These are phyloP conservation scores for Mormyrus lacerda DNA, from an alignment of 2,113 vertebrate species.

Conservation along the genomic window DNA sequence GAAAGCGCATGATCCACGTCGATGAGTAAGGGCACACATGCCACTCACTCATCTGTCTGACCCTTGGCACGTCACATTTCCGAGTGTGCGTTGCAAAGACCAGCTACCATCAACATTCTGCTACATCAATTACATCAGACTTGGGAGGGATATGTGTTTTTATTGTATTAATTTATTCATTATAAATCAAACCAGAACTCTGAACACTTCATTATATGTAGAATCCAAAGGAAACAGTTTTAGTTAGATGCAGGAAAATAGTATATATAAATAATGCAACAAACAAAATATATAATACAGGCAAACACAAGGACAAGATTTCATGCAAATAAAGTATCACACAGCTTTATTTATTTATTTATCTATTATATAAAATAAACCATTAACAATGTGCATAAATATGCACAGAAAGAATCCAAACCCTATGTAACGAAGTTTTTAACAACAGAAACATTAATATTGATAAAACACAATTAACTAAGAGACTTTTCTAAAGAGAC, in stretches of 20 bases:
- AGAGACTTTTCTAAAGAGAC: not conserved
- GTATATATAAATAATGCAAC: not conserved
- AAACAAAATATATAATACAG: not conserved
- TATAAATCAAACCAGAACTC: not conserved
- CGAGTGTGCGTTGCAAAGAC: not conserved
- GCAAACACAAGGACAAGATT: not conserved
- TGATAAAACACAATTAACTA: not conserved
- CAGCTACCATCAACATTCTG: not conserved
- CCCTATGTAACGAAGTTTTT: not conserved
- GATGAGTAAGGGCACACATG: constrained; percentile 3
- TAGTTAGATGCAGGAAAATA: not conserved
- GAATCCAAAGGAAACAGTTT: not conserved
- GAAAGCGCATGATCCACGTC: not conserved
- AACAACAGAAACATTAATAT: not conserved
- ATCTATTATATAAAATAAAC: not conserved
- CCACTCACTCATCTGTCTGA: not conserved
- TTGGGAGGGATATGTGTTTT: not conserved
- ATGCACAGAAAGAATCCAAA: not conserved
- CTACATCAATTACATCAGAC: not conserved
- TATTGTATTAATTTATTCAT: not conserved
- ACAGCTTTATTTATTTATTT: not conserved
- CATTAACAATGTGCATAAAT: not conserved
- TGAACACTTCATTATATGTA: not conserved
- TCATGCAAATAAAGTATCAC: not conserved
- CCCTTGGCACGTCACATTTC: not conserved